Base-by-base conservation (phyloP, 2,113 vertebrate genomes). In the Australoheros scitulus region DNA sequence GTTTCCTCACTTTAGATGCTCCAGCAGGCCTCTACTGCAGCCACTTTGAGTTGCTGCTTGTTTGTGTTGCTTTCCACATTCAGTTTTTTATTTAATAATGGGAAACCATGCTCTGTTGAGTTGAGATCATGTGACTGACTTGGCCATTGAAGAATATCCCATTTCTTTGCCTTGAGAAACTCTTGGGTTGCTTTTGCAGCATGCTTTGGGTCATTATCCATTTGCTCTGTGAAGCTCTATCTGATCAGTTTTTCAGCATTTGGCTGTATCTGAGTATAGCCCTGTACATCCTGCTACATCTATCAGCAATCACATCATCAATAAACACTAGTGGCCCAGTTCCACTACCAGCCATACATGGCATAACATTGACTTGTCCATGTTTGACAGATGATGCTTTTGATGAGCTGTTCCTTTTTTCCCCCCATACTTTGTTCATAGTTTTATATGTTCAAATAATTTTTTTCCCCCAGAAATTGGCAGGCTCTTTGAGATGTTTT, bases 391-490 rank as follows among this genome's bases (percentile, higher is more conserved):
- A 36, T 36, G 34, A 36, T 36, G 6, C 34, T 36, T 36, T 36
- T 1, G 34, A 38, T 9, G 8, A 38, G 36, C 36, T 38, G 36
- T 38, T 38, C 36, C 36, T 38, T 38, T 50, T 29, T 29, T 29
- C 4, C 1, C 29, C 3, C 29, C 29, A 29, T 26, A 26, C 26
- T 26, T 26, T 26, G 26, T 14, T 50, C 43, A 50, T 20, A 2
- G 15, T 52, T 52, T 52, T 20, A 50, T 50, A 15, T 70, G 43
- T 50, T 50, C 24, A 70, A 50, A 43, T 8, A 50, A 6, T 3
- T 47, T 29, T 70, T n/a, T 65, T 47, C 0, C 0, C 0, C 15
- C 24, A 50, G 24, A 70, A 0, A 3, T 70, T 3, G 47, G 22
- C 43, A 72, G 65, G 43, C 50, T 70, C 18, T 26, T 72, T 52